These are phyloP conservation scores for Streptopelia turtur DNA, from an alignment of 2,797 vertebrate genomes.

Conservation along the genomic window DNA sequence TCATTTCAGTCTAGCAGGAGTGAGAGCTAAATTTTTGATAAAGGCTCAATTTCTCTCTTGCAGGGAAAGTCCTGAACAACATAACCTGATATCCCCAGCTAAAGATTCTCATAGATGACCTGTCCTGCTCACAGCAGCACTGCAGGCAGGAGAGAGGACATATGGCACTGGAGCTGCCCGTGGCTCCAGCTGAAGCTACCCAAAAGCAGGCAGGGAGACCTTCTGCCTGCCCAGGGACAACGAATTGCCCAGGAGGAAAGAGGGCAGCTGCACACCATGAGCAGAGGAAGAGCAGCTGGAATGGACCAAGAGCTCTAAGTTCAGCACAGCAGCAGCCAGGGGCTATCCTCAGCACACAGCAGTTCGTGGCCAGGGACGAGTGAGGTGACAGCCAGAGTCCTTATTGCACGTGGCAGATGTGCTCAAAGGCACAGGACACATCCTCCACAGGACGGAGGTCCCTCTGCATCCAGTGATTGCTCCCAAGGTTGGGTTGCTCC, in stretches of 20 bases:
- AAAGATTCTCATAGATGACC: neutral
- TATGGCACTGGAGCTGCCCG: fast-evolving
- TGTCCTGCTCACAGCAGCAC: neutral
- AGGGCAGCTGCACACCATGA: neutral
- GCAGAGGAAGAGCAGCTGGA: neutral
- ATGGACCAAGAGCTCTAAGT: neutral
- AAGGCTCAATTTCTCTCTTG: neutral
- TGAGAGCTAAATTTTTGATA: neutral
- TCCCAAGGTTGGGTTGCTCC: neutral
- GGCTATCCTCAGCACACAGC: neutral
- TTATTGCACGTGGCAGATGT: neutral
- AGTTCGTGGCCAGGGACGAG: fast-evolving
- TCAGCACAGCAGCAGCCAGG: neutral
- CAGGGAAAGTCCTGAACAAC: neutral
- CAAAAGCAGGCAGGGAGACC: neutral
- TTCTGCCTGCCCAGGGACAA: neutral
- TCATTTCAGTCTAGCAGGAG: neutral
- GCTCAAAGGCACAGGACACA: neutral
- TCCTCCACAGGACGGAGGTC: neutral
- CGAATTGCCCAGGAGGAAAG: neutral
- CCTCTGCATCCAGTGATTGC: neutral
- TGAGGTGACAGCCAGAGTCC: neutral
- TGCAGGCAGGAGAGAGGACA: neutral
- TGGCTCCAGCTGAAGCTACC: neutral
- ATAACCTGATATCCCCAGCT: neutral